phyloP scores from a whole-genome alignment of 2,888 invertebrate species.

The Xanthostigma xanthostigma region DNA sequence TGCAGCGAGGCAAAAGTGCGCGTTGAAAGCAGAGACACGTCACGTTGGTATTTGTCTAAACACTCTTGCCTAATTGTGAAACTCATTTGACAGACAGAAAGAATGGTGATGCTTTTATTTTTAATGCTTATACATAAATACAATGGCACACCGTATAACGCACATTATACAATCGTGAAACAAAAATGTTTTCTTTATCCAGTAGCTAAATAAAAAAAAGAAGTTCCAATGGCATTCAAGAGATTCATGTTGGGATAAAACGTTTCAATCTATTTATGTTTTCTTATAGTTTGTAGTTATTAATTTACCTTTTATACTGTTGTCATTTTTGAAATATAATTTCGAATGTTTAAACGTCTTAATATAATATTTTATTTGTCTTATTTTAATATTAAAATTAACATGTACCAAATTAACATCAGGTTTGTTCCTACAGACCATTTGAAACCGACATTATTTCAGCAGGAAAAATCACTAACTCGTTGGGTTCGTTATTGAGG shows the following conservation, averaged over 20 bases:
- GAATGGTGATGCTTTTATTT: background rate
- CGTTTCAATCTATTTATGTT: background rate
- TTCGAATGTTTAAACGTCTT: no score
- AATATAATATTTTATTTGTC: no score
- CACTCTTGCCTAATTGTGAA: background rate
- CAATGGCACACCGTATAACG: background rate
- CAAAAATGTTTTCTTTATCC: background rate
- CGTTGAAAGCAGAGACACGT: background rate
- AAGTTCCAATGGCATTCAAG: background rate
- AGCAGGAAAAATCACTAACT: no score
- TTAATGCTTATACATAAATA: background rate
- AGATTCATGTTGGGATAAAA: background rate
- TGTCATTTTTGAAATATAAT: no score
- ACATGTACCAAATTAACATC: no score
- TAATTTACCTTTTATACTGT: no score
- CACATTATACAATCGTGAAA: no score
- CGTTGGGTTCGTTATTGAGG: no score
- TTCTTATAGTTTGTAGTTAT: no score
- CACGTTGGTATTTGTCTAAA: constrained; percentile 3
- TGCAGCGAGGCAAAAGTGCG: background rate
- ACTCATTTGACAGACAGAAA: background rate
- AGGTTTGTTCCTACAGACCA: no score
- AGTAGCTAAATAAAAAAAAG: background rate
- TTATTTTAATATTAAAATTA: no score
- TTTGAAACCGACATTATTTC: no score